Conservation (phyloP, 1,140 invertebrate genomes). For the Pseudobourletiella spinata region DNA sequence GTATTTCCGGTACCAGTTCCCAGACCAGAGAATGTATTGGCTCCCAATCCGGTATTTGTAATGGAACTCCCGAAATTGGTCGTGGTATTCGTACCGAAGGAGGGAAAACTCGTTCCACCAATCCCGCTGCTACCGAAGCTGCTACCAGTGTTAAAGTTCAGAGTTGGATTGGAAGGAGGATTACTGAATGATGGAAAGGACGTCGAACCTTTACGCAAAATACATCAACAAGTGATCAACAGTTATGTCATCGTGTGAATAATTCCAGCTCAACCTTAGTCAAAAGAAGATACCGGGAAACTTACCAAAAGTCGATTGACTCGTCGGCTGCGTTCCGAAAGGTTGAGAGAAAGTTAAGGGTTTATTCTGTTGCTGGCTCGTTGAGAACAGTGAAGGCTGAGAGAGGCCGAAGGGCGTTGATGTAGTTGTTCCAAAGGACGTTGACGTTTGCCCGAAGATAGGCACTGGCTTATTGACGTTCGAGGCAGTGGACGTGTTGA, state of each 20-base stretch:
- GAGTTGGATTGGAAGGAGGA: background rate
- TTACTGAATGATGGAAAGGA: background rate
- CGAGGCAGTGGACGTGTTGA: constrained; percentile 26
- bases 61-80: constrained; percentile 12
- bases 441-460: constrained; percentile 39
- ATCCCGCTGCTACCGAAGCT: constrained; percentile 15
- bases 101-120: constrained; percentile 13
- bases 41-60: constrained; percentile 45
- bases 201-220: no score
- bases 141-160: background rate
- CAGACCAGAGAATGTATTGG: constrained; percentile 44
- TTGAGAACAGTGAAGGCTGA: constrained; percentile 40
- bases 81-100: constrained; percentile 5
- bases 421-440: constrained; percentile 46
- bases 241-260: no score
- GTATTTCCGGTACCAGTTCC: constrained; percentile 41
- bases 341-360: constrained; percentile 41
- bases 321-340: constrained; percentile 36
- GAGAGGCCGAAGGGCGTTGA: constrained; percentile 40
- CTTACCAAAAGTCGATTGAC: constrained; percentile 9
- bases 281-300: no score
- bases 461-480: constrained; percentile 25
- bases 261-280: no score
- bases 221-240: no score
- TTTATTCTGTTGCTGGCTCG: constrained; percentile 27